phyloP scores from a whole-genome alignment of 2,113 vertebrate species.

The Cercocebus atys region DNA sequence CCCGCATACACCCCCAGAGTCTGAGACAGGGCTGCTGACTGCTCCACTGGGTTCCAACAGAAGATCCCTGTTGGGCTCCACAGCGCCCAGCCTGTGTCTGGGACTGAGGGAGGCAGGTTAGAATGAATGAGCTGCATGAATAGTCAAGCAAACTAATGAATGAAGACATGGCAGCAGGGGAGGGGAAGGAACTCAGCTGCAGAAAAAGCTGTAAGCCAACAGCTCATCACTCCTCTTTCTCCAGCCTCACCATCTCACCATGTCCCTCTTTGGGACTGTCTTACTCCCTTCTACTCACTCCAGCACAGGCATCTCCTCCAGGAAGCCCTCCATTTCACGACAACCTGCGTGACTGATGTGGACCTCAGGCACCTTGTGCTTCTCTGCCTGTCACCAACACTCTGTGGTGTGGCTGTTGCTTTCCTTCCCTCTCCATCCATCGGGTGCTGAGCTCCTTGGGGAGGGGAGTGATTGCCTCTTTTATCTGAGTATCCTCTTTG shows the following conservation, averaged over 20 bases:
- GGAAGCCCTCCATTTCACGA: not conserved
- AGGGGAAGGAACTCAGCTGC: not conserved
- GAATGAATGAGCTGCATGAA: not conserved
- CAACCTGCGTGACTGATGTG: not conserved
- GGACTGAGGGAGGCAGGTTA: not conserved
- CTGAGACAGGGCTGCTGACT: not conserved
- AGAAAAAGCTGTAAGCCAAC: not conserved
- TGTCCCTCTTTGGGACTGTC: not conserved
- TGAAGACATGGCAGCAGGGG: not conserved
- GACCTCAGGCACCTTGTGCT: not conserved
- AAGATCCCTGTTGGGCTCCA: not conserved
- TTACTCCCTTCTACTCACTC: not conserved
- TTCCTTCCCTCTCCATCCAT: not conserved
- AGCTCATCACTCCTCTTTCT: not conserved
- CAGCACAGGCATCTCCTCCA: not conserved
- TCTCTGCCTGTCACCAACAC: not conserved
- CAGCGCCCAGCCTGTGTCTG: not conserved
- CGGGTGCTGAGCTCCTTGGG: not conserved
- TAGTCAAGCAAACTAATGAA: not conserved
- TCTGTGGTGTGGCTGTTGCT: accelerated
- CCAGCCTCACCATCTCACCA: not conserved
- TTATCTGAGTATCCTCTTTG: not conserved
- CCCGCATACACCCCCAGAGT: not conserved
- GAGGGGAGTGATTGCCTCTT: not conserved
- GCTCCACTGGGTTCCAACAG: no score